Evolutionary conservation across 2,797 vertebrate genomes (phyloP).

Genomic region (Neomorphus geoffroyi): DNA sequence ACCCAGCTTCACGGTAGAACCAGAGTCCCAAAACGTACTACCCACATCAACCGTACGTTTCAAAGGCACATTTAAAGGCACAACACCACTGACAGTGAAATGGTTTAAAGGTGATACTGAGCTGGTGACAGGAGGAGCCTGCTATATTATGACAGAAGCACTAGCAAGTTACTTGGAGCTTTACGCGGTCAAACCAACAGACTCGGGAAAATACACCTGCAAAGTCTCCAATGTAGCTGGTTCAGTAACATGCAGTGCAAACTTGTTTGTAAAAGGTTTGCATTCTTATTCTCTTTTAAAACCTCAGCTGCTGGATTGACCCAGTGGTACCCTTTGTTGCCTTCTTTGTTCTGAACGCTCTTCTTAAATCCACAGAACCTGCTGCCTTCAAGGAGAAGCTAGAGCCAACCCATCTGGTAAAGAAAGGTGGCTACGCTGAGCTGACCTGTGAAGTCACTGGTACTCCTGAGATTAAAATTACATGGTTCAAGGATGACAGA

Average conservation of each 20-base stretch:
- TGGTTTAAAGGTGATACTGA: conserved; percentile 94
- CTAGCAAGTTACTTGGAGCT: conserved; percentile 90
- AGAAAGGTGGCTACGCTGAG: conserved; percentile 80
- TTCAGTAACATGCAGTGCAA: conserved; percentile 84
- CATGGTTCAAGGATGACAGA: conserved; percentile 91
- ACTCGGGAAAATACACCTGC: conserved; percentile 92
- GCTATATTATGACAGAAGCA: conserved; percentile 93
- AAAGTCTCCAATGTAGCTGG: conserved; percentile 93
- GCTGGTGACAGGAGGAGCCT: conserved; percentile 86
- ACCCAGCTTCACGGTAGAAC: conserved; percentile 87
- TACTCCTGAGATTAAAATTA: conserved; percentile 89
- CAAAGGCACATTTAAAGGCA: conserved; percentile 88
- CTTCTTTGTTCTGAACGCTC: conserved; percentile 60
- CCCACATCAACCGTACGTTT: conserved; percentile 89
- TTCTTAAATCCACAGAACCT: conserved; percentile 80
- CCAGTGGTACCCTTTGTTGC: conserved; percentile 1
- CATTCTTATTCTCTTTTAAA: conserved; percentile 55
- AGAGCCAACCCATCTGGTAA: conserved; percentile 85
- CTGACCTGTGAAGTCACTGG: conserved; percentile 91
- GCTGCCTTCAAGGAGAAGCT: conserved; percentile 90
- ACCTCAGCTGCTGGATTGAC: conserved; percentile 28
- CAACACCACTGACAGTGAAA: conserved; percentile 86
- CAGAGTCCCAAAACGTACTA: conserved; percentile 87
- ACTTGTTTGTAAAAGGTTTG: conserved; percentile 97
- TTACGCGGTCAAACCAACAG: conserved; percentile 87